Evolutionary conservation across 2,888 invertebrate genomes (phyloP), one percentile per base, ranked within the genome.

Genomic region (Myopa testacea): DNA sequence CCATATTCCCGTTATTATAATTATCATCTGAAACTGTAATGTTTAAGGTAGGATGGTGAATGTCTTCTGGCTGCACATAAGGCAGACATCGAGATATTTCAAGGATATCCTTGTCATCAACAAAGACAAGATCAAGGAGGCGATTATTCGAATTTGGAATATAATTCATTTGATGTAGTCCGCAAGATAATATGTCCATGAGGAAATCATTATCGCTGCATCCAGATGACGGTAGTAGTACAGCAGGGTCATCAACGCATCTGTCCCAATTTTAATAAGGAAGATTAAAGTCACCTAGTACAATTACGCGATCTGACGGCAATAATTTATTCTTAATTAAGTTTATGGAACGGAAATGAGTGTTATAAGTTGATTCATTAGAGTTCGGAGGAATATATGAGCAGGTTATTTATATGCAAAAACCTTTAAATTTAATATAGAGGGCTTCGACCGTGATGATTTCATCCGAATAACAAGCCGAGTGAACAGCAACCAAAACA

Each of bases 301-400:
- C 65, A 37, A 65, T 65, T 12, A 65, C 4, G 12, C 65, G 37
- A 14, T 65, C 65, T 4, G 14, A 37, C 12, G 14, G 12, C 26
- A 65, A 10, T 7, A 65, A 16, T 34, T 6, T 65, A 65, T 34
- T 4, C 4, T 4, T 10, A 14, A 65, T 3, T 65, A 4, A 6
- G 16, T 65, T 65, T 38, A 65, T 37, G 16, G 38, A 65, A 16
- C 37, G 37, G 34, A 65, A 37, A 38, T 65, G 65, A 14, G 16
- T 65, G 16, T 38, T 38, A 65, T 65, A 65, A 65, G 12, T 34
- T 14, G 12, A 4, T 34, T 14, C 38, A 12, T 37, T 65, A 65
- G 65, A 37, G 4, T 65, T 65, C 65, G 65, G 37, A 14, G 65
- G 65, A 65, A 65, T 65, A 34, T 65, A 65, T 4, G 65, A 65